phyloP scores from a whole-genome alignment of 2,888 invertebrate genomes.

The Epicampocera succincta region DNA sequence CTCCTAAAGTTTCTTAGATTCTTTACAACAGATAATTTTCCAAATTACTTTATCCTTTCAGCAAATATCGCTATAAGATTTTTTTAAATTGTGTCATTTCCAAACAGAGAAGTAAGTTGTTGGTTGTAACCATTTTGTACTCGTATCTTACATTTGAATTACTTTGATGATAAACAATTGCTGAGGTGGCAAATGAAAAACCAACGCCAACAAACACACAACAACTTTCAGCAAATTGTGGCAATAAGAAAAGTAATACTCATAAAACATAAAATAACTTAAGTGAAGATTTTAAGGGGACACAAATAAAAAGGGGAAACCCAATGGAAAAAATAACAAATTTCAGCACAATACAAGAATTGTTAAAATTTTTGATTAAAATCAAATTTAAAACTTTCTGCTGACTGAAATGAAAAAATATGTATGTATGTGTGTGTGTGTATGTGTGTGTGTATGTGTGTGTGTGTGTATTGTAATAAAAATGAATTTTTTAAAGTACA shows the following conservation, averaged over 20 bases:
- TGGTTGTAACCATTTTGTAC: conserved; percentile 25
- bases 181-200: conserved; percentile 70
- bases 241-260: conserved; percentile 48
- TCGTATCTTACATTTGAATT: conserved; percentile 47
- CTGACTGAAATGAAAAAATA: conserved; percentile 39
- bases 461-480: not conserved
- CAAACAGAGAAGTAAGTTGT: conserved; percentile 31
- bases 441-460: no score
- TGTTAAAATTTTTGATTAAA: conserved; percentile 45
- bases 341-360: conserved; percentile 1
- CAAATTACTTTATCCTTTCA: conserved; percentile 11
- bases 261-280: conserved; percentile 47
- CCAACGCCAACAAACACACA: conserved; percentile 7
- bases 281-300: conserved; percentile 47
- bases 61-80: conserved; percentile 1
- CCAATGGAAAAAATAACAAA: not conserved
- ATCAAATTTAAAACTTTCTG: conserved; percentile 49
- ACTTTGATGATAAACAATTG: conserved; percentile 70
- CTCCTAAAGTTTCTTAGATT: conserved; percentile 39
- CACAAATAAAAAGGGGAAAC: not conserved
- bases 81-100: conserved; percentile 1
- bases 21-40: conserved; percentile 18
- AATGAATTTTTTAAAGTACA: conserved; percentile 27
- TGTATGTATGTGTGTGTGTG: no score
- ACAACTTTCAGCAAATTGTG: conserved; percentile 38